phyloP scores from a whole-genome alignment of 1,140 invertebrate genomes.

The Hetaerina americana region DNA sequence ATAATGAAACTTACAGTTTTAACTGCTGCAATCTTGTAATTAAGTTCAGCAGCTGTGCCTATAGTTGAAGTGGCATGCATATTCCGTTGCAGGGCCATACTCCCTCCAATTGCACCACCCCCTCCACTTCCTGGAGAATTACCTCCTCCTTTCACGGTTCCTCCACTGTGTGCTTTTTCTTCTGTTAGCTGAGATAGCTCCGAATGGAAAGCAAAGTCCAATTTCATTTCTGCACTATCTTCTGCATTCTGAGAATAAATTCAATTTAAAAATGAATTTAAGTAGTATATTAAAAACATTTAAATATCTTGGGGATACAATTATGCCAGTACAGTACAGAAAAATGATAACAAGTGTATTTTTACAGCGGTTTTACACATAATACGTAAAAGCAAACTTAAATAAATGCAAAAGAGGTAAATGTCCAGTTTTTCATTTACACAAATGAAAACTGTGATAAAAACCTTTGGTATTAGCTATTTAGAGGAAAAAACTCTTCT shows the following conservation, averaged over 20 bases:
- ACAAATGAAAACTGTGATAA: too few species aligned
- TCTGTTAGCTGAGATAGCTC: slow-evolving; percentile 62
- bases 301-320: neutral
- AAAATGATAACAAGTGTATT: too few species aligned
- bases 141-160: slow-evolving; percentile 10
- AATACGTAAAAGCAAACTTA: too few species aligned
- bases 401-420: too few species aligned
- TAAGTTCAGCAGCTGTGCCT: slow-evolving; percentile 63
- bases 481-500: too few species aligned
- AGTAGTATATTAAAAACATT: neutral
- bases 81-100: slow-evolving; percentile 46
- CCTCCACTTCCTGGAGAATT: too few species aligned
- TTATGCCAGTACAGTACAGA: too few species aligned
- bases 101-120: slow-evolving; percentile 30
- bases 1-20: slow-evolving; percentile 52
- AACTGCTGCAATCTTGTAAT: slow-evolving; percentile 86
- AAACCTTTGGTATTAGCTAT: too few species aligned
- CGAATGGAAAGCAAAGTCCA: slow-evolving; percentile 78
- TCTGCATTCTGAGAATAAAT: slow-evolving; percentile 31
- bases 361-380: too few species aligned
- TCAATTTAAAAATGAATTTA: neutral
- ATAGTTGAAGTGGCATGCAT: slow-evolving; percentile 42
- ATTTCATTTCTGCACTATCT: slow-evolving; percentile 74
- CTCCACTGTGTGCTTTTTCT: slow-evolving; percentile 38
- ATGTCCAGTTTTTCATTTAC: too few species aligned